These are phyloP conservation scores for Antheraea pernyi DNA, from an alignment of 1,140 invertebrate species.

Conservation along the genomic window DNA sequence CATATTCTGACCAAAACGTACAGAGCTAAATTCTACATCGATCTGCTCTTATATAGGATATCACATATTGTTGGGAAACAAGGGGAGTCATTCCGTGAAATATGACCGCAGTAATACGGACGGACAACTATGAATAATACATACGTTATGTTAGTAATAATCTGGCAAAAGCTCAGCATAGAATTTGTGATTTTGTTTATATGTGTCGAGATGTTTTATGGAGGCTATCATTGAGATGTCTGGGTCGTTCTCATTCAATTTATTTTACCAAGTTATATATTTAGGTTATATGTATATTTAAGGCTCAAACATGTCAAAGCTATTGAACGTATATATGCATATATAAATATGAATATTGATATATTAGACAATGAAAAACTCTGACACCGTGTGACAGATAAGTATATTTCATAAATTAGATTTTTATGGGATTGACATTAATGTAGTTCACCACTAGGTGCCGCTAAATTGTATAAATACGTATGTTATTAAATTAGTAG, in stretches of 20 bases:
- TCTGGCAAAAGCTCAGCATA: conserved; percentile 39
- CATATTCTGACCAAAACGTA: neutral
- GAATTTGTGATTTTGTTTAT: conserved; percentile 48
- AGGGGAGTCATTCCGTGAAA: conserved; percentile 38
- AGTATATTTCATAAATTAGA: no score
- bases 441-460: no score
- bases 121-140: conserved; percentile 63
- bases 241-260: neutral
- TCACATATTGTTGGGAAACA: conserved; percentile 7
- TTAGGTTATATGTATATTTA: no score
- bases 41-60: neutral
- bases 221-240: neutral
- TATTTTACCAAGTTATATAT: neutral
- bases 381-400: no score
- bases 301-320: no score
- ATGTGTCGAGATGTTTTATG: conserved; percentile 8
- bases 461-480: no score
- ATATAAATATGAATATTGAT: no score
- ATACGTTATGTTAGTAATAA: conserved; percentile 55
- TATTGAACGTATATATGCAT: no score
- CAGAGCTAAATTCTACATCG: neutral
- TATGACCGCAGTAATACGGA: conserved; percentile 35
- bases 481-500: no score
- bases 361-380: no score
- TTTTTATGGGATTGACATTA: no score